phyloP scores from a whole-genome alignment of 2,113 vertebrate species.

The Caloenas nicobarica region DNA sequence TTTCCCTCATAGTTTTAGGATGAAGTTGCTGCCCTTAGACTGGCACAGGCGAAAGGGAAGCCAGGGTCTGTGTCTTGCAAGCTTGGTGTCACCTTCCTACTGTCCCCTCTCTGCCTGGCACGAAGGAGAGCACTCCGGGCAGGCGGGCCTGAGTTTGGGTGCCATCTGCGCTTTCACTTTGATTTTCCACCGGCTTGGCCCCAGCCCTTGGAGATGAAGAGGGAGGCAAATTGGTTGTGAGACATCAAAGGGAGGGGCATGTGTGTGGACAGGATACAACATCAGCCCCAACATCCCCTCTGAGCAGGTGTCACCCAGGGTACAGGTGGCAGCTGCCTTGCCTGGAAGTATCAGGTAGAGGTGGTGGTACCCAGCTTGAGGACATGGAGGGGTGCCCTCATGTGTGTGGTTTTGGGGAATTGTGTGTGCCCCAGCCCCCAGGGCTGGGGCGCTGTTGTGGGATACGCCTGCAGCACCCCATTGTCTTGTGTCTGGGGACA shows the following conservation, averaged over 20 bases:
- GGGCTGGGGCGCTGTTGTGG: not conserved
- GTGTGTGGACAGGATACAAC: no score
- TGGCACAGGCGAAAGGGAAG: not conserved
- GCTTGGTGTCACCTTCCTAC: not conserved
- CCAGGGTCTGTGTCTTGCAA: not conserved
- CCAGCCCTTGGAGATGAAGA: not conserved
- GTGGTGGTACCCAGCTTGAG: not conserved
- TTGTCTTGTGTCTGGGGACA: not conserved
- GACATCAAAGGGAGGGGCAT: accelerated
- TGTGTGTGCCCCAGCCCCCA: not conserved
- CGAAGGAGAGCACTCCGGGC: not conserved
- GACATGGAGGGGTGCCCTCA: not conserved
- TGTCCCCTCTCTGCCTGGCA: not conserved
- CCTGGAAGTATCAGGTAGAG: not conserved
- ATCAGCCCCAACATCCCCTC: not conserved
- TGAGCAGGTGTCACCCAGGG: not conserved
- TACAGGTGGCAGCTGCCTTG: not conserved
- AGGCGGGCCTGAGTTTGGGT: not conserved
- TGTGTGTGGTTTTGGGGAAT: not conserved
- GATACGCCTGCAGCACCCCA: not conserved
- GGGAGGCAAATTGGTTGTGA: not conserved
- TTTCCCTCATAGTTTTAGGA: not conserved
- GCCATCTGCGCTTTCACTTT: not conserved
- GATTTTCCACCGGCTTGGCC: not conserved
- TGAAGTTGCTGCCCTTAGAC: not conserved